Base-by-base conservation (phyloP, 2,113 vertebrate species). In the Sceloporus tristichus region DNA sequence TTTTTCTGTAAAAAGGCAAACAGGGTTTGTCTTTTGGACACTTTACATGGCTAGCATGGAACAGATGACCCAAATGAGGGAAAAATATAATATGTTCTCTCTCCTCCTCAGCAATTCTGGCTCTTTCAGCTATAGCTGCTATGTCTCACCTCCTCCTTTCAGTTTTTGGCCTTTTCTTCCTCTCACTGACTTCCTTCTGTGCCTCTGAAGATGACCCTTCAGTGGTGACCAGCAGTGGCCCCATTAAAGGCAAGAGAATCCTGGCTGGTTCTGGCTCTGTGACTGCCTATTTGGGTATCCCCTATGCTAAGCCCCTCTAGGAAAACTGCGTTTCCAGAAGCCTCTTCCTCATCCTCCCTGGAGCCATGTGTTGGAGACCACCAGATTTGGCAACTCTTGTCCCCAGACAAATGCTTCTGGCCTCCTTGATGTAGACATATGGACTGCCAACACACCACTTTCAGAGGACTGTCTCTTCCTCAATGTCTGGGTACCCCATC, bases 391-490 rank as follows among this genome's bases (percentile, higher is more conserved):
- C 27, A 84, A 90, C 76, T 89, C 87, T 62, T 90, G 93, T 42
- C 29, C 74, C 54, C 87, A 92, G 62, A 38, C 42, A 68, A 3
- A 53, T 48, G 54, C 5, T 70, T 23, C 9, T 1, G 34, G 42
- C 2, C 21, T 40, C 48, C 73, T 73, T 23, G 56, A 88, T 54
- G 34, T 48, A 56, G 13, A 14, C 2, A 29, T 88, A 38, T 88
- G 73, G 73, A 1, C 4, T 19, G 0, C 81, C 73, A 83, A 70
- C 8, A 77, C 40, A 9, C 87, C 74, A 54, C 42, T 78, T 16
- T 88, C 87, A 90, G 97, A 98, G 78, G 96, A 97, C 90, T 97
- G 97, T 86, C 94, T 98, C 4, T 97, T 97, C 82, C 87, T 98
- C 9, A 84, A 84, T 23, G 1, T 88, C 65, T 97, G 97, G 97